These are phyloP conservation scores for Eulacestoma nigropectus DNA, from an alignment of 2,113 vertebrate species.

Conservation along the genomic window DNA sequence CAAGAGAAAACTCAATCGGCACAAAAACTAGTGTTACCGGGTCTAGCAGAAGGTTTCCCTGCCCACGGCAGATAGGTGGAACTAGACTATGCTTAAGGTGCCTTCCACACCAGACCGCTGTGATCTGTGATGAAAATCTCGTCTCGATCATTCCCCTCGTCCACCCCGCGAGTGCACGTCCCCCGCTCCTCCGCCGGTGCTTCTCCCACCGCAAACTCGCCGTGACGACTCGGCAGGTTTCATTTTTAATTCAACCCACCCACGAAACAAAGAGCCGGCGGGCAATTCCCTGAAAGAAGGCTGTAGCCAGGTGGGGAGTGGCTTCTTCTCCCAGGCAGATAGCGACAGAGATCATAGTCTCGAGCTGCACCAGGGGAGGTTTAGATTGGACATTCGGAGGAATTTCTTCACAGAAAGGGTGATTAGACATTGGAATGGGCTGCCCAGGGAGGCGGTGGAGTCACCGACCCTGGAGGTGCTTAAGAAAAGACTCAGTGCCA, in stretches of 20 bases:
- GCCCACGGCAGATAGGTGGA: neutral
- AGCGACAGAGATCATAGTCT: neutral
- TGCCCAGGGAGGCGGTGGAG: neutral
- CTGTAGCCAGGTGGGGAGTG: neutral
- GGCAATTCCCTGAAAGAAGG: neutral
- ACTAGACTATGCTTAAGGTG: neutral
- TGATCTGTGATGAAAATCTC: neutral
- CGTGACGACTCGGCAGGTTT: neutral
- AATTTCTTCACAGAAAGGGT: neutral
- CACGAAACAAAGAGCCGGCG: neutral
- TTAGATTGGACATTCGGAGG: neutral
- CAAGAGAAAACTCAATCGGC: too few relatives aligned
- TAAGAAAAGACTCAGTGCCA: neutral
- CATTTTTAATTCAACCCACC: neutral
- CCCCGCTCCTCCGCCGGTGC: neutral
- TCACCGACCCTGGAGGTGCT: neutral
- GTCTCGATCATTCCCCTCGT: accelerated
- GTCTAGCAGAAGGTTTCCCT: neutral
- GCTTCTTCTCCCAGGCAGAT: neutral
- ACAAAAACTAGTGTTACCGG: neutral
- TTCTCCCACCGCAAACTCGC: neutral
- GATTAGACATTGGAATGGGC: neutral
- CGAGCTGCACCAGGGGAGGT: neutral
- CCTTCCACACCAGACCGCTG: neutral
- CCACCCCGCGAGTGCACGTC: neutral